phyloP scores from a whole-genome alignment of 2,888 invertebrate species.

The Cotesia congregata region DNA sequence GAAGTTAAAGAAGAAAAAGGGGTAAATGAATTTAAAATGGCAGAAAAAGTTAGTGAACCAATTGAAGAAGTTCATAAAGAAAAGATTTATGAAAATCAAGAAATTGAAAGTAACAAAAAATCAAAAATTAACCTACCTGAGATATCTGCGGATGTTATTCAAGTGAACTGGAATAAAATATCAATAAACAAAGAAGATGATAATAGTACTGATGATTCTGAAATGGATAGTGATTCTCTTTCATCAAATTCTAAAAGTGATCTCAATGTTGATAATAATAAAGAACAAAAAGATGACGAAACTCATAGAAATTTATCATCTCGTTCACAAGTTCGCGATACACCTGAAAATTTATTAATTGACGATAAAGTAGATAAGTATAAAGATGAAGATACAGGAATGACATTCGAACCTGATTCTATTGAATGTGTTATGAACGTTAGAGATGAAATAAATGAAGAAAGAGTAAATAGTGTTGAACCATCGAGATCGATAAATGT shows the following conservation, averaged over 20 bases:
- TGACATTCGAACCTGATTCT: constrained; percentile 66
- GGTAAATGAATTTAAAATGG: constrained; percentile 31
- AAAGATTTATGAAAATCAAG: constrained; percentile 43
- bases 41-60: neutral
- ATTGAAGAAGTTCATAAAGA: constrained; percentile 18
- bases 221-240: constrained; percentile 77
- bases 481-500: constrained; percentile 32
- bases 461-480: constrained; percentile 53
- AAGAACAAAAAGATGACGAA: constrained; percentile 38
- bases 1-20: constrained; percentile 40
- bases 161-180: constrained; percentile 73
- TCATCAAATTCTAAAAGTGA: constrained; percentile 65
- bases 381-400: constrained; percentile 50
- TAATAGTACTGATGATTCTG: constrained; percentile 60
- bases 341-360: constrained; percentile 77
- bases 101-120: constrained; percentile 69
- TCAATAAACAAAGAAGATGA: constrained; percentile 65
- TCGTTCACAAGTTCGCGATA: constrained; percentile 81
- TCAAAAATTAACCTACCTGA: constrained; percentile 77
- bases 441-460: constrained; percentile 28
- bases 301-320: constrained; percentile 71
- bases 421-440: constrained; percentile 59
- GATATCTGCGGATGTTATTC: constrained; percentile 77
- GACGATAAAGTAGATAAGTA: constrained; percentile 59
- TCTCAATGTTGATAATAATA: constrained; percentile 57